Base-by-base conservation (phyloP, 2,888 invertebrate genomes). In the Flabesymbios commensalis region DNA sequence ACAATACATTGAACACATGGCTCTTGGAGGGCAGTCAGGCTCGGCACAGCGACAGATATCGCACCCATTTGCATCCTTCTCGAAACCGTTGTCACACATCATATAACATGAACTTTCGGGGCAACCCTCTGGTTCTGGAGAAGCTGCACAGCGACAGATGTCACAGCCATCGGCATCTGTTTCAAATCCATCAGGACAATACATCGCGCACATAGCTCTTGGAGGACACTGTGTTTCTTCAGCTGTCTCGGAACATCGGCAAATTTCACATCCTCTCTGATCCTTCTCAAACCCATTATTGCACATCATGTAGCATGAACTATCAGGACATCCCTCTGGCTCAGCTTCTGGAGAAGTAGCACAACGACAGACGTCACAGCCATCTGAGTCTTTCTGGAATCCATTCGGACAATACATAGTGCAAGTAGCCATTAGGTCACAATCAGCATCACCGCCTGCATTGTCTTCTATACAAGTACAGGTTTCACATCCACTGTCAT, bases 1-100 rank as follows among this genome's bases (percentile, higher is more conserved):
- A 51, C 67, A 67, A 45, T 67, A 42, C 62, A 52, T 61, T 24
- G 10, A 22, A 41, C 67, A 67, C 45, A 26, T 19, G 3, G 29
- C 26, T n/a, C n/a, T n/a, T 0, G 39, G 32, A 2, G 29, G 19
- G 45, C 61, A 58, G 22, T 42, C 36, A 19, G 42, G 42, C 45
- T 32, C 32, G 17, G 19, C 45, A n/a, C 62, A 62, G n/a, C 28
- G 29, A 32, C 63, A 63, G 17, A 52, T 63, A 28, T 60, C 54
- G 43, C 63, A 65, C n/a, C 47, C 57, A 32, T 57, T 42, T 1
- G 31, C 31, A 22, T 33, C 47, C n/a, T 39, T 58, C 31, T 26
- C 49, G 42, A 29, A 36, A 4, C 36, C 42, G 39, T 51, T 1
- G 1, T 41, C 28, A 29, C 55, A 55, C n/a, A 19, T 14, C 55